These are phyloP conservation scores for Eidolon helvum DNA, from an alignment of 2,113 vertebrate genomes.

Conservation along the genomic window DNA sequence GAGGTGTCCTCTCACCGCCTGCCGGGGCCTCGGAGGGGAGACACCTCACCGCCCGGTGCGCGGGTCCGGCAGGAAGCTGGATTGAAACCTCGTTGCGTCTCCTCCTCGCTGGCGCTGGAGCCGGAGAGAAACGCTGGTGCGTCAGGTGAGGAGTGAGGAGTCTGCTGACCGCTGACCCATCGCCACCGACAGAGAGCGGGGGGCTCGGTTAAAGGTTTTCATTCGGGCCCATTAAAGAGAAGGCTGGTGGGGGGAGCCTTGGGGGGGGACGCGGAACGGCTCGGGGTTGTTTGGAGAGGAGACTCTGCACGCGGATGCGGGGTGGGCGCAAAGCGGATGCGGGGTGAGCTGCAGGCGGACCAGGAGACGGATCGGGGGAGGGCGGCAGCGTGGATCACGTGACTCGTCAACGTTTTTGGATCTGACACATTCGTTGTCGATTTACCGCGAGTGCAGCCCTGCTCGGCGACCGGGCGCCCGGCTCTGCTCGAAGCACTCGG, in stretches of 20 bases:
- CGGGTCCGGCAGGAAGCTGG: neutral
- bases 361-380: neutral
- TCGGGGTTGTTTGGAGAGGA: neutral
- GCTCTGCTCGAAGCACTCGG: neutral
- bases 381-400: neutral
- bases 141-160: constrained; percentile 23
- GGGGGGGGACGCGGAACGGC: neutral
- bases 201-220: constrained; percentile 43
- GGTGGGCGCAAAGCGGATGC: neutral
- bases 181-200: constrained; percentile 27
- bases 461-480: neutral
- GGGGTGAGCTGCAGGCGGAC: neutral
- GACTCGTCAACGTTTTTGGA: neutral
- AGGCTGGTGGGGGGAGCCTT: neutral
- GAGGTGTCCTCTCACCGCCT: neutral
- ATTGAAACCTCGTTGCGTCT: constrained; percentile 7
- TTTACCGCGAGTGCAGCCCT: neutral
- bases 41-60: neutral
- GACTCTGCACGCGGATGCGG: neutral
- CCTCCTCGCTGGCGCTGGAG: neutral
- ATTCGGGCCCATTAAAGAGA: constrained; percentile 30
- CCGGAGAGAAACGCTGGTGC: neutral
- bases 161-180: constrained; percentile 6
- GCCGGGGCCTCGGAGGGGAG: neutral
- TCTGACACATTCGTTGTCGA: neutral